Evolutionary conservation across 2,888 invertebrate genomes (phyloP).

Genomic region (Oxyteleia sp.): DNA sequence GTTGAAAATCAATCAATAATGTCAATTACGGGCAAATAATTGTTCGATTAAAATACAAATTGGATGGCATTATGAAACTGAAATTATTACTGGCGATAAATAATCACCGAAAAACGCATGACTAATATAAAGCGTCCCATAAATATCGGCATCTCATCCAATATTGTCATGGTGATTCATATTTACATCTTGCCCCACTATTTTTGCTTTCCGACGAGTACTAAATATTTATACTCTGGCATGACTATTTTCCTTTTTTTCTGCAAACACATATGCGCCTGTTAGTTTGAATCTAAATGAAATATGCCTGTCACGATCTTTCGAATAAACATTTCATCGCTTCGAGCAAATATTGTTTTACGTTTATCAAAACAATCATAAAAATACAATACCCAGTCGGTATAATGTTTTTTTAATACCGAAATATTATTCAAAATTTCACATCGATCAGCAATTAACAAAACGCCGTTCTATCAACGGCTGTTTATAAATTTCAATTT

Average conservation of each 20-base stretch:
- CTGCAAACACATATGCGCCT: conserved; percentile 32
- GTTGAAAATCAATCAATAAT: conserved; percentile 9
- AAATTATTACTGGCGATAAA: conserved; percentile 17
- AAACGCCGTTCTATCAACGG: too few relatives aligned
- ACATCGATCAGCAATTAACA: background rate
- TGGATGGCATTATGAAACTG: conserved; percentile 10
- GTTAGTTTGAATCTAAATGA: conserved; percentile 56
- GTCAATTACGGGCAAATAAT: conserved; percentile 30
- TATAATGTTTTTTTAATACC: conserved; percentile 40
- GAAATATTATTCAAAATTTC: conserved; percentile 22
- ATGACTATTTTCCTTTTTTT: conserved; percentile 34
- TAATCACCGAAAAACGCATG: conserved; percentile 25
- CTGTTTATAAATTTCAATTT: conserved; percentile 2
- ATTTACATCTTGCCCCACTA: conserved; percentile 38
- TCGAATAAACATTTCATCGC: conserved; percentile 58
- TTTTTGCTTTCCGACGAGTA: conserved; percentile 46
- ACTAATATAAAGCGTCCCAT: conserved; percentile 19
- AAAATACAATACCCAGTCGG: conserved; percentile 26
- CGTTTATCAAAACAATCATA: conserved; percentile 56
- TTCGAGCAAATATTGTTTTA: conserved; percentile 56
- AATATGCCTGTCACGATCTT: conserved; percentile 58
- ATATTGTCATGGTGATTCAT: conserved; percentile 41
- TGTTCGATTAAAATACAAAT: conserved; percentile 30
- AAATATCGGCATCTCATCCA: conserved; percentile 22
- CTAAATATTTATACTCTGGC: conserved; percentile 50